phyloP scores from a whole-genome alignment of 1,140 invertebrate species.

The Adoxophyes honmai region DNA sequence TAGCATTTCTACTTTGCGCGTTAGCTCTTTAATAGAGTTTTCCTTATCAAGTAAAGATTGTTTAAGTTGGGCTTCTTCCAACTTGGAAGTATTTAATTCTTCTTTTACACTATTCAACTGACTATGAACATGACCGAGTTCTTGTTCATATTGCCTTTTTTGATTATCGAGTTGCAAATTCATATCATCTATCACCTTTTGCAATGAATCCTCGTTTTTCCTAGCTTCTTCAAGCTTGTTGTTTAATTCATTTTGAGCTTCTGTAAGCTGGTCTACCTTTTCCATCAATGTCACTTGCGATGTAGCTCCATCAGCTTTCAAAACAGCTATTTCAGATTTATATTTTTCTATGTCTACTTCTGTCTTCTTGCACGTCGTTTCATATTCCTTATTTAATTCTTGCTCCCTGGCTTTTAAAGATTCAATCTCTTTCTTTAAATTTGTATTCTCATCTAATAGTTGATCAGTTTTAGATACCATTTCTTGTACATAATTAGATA shows the following conservation, averaged over 20 bases:
- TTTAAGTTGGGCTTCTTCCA: constrained; percentile 45
- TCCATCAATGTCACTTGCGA: constrained; percentile 72
- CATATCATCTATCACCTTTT: constrained; percentile 68
- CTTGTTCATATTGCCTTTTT: constrained; percentile 58
- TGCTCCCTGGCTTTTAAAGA: constrained; percentile 59
- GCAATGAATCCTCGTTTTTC: constrained; percentile 67
- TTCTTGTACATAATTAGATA: constrained; percentile 45
- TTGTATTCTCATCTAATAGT: constrained; percentile 61
- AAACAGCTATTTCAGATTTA: constrained; percentile 59
- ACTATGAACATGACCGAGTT: constrained; percentile 48
- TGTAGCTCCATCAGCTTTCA: constrained; percentile 65
- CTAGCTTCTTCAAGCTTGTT: constrained; percentile 72
- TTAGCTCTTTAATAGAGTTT: constrained; percentile 62
- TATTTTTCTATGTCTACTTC: constrained; percentile 65
- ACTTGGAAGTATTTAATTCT: constrained; percentile 47
- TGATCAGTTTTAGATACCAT: constrained; percentile 51
- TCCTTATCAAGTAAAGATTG: constrained; percentile 63
- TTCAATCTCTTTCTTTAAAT: constrained; percentile 67
- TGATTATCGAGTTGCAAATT: constrained; percentile 52
- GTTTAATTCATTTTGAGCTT: constrained; percentile 72
- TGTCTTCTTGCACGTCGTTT: constrained; percentile 51
- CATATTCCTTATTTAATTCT: constrained; percentile 57
- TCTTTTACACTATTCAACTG: constrained; percentile 39
- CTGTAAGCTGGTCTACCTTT: constrained; percentile 70
- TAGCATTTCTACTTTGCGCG: constrained; percentile 67